Base-by-base conservation (phyloP, 2,797 vertebrate species). In the Eulemur rubriventer region DNA sequence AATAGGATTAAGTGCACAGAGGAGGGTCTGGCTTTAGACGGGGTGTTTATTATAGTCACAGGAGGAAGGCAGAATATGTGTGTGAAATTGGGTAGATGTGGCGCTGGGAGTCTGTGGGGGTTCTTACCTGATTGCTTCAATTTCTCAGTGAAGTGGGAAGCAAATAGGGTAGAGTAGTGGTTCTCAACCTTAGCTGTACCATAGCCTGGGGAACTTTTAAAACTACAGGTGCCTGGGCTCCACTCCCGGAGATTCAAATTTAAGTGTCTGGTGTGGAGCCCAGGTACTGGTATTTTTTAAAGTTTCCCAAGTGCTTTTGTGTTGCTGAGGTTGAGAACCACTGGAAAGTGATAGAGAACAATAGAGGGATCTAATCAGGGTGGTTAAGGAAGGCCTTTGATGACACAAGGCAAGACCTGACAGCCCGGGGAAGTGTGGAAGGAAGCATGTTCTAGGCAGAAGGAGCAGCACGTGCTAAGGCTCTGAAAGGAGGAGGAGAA, bases 281-380 rank as follows among this genome's bases (percentile, higher is more conserved):
- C 70, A 65, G 7, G 35, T 79, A 35, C 67, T 43, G 5, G 13
- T 79, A 33, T 26, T 80, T 89, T 75, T 72, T 65, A 52, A 87
- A 82, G 43, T 90, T 97, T 96, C 12, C 46, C 35, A 79, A 82
- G 46, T 90, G 90, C 92, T 69, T 87, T 48, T 93, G 78, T 91
- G 43, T 22, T 95, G 33, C 84, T 69, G 30, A 92, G 52, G 17
- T 83, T 65, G 50, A 84, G 72, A 92, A 85, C 79, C 38, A 81
- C 50, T 67, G 28, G 50, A 52, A 59, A 65, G 41, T 69, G 63
- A 33, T 26, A 84, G 76, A 38, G 65, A 85, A 63, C 73, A 76
- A 78, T 20, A 91, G 57, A 89, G 16, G 59, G 73, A 24, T 76
- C 16, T 33, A 59, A 6, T 67, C 26, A 46, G 57, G 33, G 26